phyloP scores from a whole-genome alignment of 2,888 invertebrate genomes.

The Drosophila subquinaria region DNA sequence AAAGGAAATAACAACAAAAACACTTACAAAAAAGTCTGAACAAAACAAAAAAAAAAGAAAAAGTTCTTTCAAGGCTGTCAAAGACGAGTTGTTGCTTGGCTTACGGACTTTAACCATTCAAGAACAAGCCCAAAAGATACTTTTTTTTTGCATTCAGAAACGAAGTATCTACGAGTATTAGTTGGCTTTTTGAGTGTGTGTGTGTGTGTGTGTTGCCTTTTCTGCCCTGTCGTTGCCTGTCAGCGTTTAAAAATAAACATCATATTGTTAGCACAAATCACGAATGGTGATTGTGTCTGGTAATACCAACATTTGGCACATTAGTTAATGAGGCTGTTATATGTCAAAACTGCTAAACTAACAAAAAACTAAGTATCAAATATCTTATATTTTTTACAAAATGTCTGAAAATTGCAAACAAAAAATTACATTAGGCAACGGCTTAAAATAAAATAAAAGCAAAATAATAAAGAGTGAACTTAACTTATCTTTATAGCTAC shows the following conservation, averaged over 20 bases:
- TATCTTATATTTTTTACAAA: not conserved
- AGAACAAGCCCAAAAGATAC: conserved; percentile 32
- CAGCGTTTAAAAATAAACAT: conserved; percentile 69
- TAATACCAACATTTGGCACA: conserved; percentile 43
- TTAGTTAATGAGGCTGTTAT: conserved; percentile 41
- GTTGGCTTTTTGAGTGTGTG: conserved; percentile 1
- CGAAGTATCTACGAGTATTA: conserved; percentile 28
- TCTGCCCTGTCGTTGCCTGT: conserved; percentile 31
- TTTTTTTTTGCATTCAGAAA: conserved; percentile 38
- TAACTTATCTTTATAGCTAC: not conserved
- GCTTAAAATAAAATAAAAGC: not conserved
- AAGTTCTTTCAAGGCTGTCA: conserved; percentile 44
- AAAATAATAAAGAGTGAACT: not conserved
- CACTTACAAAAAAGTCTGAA: not conserved
- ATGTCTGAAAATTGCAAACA: not conserved
- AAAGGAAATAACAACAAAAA: conserved; percentile 11
- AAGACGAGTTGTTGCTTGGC: conserved; percentile 30
- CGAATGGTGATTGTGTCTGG: conserved; percentile 37
- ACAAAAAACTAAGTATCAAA: not conserved
- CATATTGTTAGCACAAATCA: conserved; percentile 39
- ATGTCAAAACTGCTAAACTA: conserved; percentile 19
- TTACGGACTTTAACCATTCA: conserved; percentile 19
- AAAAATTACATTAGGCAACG: not conserved
- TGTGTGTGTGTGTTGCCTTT: not conserved
- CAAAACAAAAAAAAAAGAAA: conserved; percentile 11